Conservation (phyloP, 2,888 invertebrate species). For the Lordiphosa fenestrarum region DNA sequence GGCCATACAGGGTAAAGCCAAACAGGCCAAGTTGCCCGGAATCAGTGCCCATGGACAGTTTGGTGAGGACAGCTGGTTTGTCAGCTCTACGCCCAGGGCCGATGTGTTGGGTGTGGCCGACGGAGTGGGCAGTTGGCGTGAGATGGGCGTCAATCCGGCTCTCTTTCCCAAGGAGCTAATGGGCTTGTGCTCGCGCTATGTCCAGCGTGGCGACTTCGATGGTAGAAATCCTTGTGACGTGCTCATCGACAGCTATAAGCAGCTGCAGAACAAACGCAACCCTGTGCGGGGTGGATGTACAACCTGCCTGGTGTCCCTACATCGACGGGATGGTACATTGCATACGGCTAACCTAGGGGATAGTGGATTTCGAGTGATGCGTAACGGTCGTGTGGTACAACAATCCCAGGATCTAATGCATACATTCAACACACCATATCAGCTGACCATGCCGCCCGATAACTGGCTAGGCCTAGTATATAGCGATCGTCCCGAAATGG, state of each 20-base stretch:
- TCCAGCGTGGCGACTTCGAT: constrained; percentile 91
- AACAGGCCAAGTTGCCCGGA: constrained; percentile 3
- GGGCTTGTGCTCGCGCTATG: constrained; percentile 94
- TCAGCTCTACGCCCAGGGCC: constrained; percentile 41
- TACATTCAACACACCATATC: constrained; percentile 98
- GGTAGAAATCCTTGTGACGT: constrained; percentile 91
- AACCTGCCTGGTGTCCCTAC: constrained; percentile 95
- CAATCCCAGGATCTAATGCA: constrained; percentile 97
- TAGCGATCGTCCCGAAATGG: constrained; percentile 94
- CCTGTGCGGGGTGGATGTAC: constrained; percentile 97
- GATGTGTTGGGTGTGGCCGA: constrained; percentile 91
- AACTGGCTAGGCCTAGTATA: constrained; percentile 89
- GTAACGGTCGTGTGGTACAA: constrained; percentile 91
- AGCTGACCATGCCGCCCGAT: constrained; percentile 94
- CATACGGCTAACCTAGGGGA: constrained; percentile 98
- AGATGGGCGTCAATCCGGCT: constrained; percentile 97
- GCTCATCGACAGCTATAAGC: constrained; percentile 92
- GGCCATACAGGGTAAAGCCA: constrained; percentile 50
- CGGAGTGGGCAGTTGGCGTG: constrained; percentile 98
- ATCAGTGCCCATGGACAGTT: constrained; percentile 21
- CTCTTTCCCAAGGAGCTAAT: constrained; percentile 95
- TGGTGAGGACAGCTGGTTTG: constrained; percentile 62
- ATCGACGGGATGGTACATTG: constrained; percentile 91
- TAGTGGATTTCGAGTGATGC: constrained; percentile 95
- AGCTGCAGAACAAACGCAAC: constrained; percentile 91